A percentile compares a stretch with the other conserved stretches of the same genome.
Evolutionary conservation across 2,888 invertebrate genomes (phyloP).

Genomic region (Amiota communis): DNA sequence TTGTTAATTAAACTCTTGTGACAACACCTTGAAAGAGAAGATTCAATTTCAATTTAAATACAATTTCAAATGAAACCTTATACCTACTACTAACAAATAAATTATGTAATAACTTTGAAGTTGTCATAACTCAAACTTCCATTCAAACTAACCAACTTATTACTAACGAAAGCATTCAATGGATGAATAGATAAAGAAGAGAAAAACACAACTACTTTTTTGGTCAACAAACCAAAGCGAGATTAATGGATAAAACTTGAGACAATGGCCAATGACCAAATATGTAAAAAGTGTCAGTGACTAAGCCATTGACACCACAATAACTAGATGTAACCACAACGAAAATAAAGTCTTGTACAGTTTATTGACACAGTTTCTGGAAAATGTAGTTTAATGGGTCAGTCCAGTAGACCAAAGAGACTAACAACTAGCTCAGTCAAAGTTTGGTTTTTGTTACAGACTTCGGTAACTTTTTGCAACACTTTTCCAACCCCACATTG

Average conservation of each 20-base stretch:
- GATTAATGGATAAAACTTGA: not conserved
- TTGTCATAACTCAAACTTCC: constrained; percentile 7
- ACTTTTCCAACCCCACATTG: no score
- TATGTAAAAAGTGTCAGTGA: not conserved
- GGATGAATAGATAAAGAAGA: constrained; percentile 6
- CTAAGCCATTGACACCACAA: constrained; percentile 22
- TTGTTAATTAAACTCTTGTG: not conserved
- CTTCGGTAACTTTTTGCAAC: no score
- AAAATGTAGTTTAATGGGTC: constrained; percentile 52
- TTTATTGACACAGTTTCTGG: constrained; percentile 25
- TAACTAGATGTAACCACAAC: constrained; percentile 31
- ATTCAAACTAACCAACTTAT: not conserved
- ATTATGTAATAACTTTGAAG: constrained; percentile 19
- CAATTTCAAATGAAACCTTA: constrained; percentile 5
- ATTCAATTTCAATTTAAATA: not conserved
- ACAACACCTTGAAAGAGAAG: constrained; percentile 5
- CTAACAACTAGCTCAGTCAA: no score
- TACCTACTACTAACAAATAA: not conserved
- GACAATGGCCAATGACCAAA: constrained; percentile 27
- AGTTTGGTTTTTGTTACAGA: no score
- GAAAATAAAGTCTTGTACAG: constrained; percentile 28
- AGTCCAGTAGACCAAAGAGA: constrained; percentile 36
- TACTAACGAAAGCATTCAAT: constrained; percentile 4
- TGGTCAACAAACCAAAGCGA: constrained; percentile 3
- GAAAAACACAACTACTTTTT: not conserved